phyloP scores from a whole-genome alignment of 1,140 invertebrate genomes.

The Pogonomyrmex californicus region DNA sequence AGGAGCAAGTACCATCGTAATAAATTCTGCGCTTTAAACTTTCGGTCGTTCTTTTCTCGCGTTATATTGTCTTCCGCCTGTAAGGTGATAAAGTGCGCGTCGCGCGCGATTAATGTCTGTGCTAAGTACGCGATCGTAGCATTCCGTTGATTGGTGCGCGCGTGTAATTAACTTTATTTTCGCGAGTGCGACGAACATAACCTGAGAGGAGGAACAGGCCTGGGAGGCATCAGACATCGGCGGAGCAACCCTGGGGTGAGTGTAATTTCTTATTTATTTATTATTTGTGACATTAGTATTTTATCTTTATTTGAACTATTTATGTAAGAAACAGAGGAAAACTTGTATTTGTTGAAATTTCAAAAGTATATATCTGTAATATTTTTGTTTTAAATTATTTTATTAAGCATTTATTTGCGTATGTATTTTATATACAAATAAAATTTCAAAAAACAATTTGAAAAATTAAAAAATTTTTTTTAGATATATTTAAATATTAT shows the following conservation, averaged over 20 bases:
- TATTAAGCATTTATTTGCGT: neutral
- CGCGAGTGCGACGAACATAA: neutral
- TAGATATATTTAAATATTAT: too few species aligned
- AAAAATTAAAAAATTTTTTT: too few species aligned
- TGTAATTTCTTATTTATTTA: neutral
- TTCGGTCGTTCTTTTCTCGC: neutral
- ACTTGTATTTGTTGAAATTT: neutral
- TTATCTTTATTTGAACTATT: neutral
- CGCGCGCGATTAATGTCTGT: slow-evolving; percentile 19
- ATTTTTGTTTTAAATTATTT: neutral
- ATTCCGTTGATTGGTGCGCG: neutral
- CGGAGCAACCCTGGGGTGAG: neutral
- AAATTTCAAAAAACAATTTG: neutral
- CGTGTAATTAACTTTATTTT: slow-evolving; percentile 10
- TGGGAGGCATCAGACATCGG: neutral
- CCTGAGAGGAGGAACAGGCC: neutral
- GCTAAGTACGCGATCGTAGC: slow-evolving; percentile 13
- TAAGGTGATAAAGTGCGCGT: slow-evolving; percentile 16
- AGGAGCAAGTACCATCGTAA: neutral
- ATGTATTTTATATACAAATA: neutral
- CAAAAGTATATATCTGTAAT: neutral
- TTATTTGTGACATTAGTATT: neutral
- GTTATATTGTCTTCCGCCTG: neutral
- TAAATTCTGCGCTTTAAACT: neutral
- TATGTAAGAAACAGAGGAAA: neutral